Evolutionary conservation across 2,113 vertebrate species (phyloP).

Genomic region (Panthera tigris): DNA sequence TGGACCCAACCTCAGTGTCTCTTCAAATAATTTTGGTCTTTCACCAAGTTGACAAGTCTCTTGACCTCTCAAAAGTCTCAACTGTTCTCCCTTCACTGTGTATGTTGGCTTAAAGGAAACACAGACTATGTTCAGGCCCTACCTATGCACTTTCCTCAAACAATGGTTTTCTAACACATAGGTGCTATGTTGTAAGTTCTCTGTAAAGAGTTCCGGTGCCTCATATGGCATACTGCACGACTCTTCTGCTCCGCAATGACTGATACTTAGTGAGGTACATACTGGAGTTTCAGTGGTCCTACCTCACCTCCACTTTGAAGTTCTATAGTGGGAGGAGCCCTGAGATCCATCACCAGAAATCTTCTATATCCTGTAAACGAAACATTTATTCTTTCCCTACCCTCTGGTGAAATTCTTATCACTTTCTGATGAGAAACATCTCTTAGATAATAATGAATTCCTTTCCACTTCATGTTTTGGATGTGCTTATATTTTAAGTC

Average conservation of each 20-base stretch:
- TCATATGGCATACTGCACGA: neutral
- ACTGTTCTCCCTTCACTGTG: fast-evolving
- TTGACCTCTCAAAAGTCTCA: neutral
- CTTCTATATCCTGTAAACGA: neutral
- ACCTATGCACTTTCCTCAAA: neutral
- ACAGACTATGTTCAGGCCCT: neutral
- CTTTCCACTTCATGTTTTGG: neutral
- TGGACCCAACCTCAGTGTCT: neutral
- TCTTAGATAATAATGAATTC: neutral
- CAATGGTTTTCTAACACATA: neutral
- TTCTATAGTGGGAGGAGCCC: neutral
- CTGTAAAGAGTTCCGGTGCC: neutral
- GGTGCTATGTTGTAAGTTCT: neutral
- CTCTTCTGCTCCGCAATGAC: neutral
- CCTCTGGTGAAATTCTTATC: neutral
- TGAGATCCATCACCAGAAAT: neutral
- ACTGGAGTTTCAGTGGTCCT: neutral
- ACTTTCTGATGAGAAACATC: neutral
- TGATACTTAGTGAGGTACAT: neutral
- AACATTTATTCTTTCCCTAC: neutral
- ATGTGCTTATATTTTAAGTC: neutral
- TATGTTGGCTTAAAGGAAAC: neutral
- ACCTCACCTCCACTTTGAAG: neutral
- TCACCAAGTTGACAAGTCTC: neutral
- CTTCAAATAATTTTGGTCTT: neutral